A percentile compares a stretch with the other conserved stretches of the same genome.
Conservation (phyloP, 2,113 vertebrate species). For the Vimba vimba region DNA sequence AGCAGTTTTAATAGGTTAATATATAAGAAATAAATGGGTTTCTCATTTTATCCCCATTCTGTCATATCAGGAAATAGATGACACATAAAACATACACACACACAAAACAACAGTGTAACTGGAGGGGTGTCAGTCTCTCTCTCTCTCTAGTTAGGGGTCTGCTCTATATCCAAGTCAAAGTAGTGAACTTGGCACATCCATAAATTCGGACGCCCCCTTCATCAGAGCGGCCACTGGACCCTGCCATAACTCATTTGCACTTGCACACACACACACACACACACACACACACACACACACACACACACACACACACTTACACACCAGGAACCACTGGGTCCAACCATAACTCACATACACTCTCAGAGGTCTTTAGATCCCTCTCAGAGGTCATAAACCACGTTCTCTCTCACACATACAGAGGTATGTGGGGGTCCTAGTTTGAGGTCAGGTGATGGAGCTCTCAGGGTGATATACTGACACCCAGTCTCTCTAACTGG, state of each 20-base stretch:
- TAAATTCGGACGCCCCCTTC: conserved; percentile 55
- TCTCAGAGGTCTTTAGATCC: conserved; percentile 45
- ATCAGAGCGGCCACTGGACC: conserved; percentile 49
- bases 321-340: conserved; percentile 45
- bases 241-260: conserved; percentile 53
- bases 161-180: conserved; percentile 50
- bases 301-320: conserved; percentile 10
- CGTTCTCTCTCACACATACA: conserved; percentile 40
- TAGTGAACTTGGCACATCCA: conserved; percentile 53
- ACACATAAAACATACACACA: not conserved
- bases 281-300: conserved; percentile 26
- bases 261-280: conserved; percentile 19
- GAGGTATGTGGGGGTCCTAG: conserved; percentile 52
- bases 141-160: conserved; percentile 56
- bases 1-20: not conserved
- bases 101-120: not conserved
- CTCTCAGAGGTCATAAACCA: conserved; percentile 52
- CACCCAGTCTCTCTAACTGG: conserved; percentile 64
- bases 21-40: not conserved
- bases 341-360: conserved; percentile 50
- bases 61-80: not conserved
- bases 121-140: conserved; percentile 49
- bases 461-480: conserved; percentile 66
- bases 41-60: not conserved
- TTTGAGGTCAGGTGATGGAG: conserved; percentile 58